Evolutionary conservation across 2,888 invertebrate species (phyloP).

Genomic region (Trissonchulus latispiculum): DNA sequence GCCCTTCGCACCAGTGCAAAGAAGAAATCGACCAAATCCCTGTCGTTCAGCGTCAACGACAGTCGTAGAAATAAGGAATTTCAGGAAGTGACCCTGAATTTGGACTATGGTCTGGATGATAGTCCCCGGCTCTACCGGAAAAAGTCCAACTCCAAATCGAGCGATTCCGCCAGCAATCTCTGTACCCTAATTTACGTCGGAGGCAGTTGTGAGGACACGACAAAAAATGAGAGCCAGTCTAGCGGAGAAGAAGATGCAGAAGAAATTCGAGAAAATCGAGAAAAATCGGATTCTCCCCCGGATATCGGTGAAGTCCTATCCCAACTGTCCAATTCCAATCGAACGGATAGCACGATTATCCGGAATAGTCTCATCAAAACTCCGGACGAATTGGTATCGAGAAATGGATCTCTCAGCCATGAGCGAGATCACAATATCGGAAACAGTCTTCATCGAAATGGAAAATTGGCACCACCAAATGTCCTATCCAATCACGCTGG

Average conservation of each 20-base stretch:
- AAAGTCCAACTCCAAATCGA: neutral
- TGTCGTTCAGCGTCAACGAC: too few species aligned
- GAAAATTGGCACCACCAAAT: too few species aligned
- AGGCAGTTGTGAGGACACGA: neutral
- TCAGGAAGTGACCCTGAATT: neutral
- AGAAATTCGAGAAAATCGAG: neutral
- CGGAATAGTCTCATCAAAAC: neutral
- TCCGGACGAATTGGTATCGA: neutral
- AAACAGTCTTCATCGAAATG: too few species aligned
- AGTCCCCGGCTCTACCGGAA: neutral
- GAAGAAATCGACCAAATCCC: neutral
- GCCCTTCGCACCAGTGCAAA: neutral
- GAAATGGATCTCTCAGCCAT: too few species aligned
- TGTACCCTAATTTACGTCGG: neutral
- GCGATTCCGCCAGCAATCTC: neutral
- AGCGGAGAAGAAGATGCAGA: neutral
- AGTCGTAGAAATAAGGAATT: too few species aligned
- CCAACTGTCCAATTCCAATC: neutral
- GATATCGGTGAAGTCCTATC: neutral
- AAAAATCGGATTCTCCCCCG: neutral
- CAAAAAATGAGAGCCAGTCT: neutral
- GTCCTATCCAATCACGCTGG: neutral
- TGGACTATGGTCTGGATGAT: neutral
- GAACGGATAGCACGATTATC: neutral
- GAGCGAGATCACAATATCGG: too few species aligned